A percentile compares a stretch with the other conserved stretches of the same genome.
Conservation (phyloP, 2,113 vertebrate genomes). For the Petaurus breviceps region DNA sequence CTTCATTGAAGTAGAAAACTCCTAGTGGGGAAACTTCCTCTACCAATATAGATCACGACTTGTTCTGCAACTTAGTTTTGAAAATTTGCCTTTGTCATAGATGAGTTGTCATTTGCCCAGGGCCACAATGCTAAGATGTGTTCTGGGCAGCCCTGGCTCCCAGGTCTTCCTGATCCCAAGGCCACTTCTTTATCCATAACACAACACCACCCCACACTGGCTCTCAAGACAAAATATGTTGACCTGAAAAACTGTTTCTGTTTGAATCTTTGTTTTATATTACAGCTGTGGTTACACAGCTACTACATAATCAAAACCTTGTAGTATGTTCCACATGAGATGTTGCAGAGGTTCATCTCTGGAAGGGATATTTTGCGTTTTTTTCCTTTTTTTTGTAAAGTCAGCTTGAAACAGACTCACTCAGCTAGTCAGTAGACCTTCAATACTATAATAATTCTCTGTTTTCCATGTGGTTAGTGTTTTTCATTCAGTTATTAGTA, state of each 20-base stretch:
- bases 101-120: conserved; percentile 21
- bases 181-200: not conserved
- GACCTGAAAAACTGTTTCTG: not conserved
- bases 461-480: conserved; percentile 42
- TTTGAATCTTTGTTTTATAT: conserved; percentile 51
- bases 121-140: not conserved
- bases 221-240: not conserved
- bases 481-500: conserved; percentile 51
- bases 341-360: conserved; percentile 36
- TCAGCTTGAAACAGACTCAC: conserved; percentile 62
- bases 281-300: conserved; percentile 64
- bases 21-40: not conserved
- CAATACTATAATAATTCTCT: conserved; percentile 33
- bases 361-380: not conserved
- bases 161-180: no score
- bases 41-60: not conserved
- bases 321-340: not conserved
- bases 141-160: conserved; percentile 22
- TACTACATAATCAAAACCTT: conserved; percentile 38
- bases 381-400: conserved; percentile 56
- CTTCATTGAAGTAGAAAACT: not conserved
- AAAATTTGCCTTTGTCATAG: conserved; percentile 11
- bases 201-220: not conserved
- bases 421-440: conserved; percentile 51
- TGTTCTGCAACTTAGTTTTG: not conserved